These are phyloP conservation scores for Enteromius mattozi DNA, from an alignment of 2,797 vertebrate genomes.

Conservation along the genomic window DNA sequence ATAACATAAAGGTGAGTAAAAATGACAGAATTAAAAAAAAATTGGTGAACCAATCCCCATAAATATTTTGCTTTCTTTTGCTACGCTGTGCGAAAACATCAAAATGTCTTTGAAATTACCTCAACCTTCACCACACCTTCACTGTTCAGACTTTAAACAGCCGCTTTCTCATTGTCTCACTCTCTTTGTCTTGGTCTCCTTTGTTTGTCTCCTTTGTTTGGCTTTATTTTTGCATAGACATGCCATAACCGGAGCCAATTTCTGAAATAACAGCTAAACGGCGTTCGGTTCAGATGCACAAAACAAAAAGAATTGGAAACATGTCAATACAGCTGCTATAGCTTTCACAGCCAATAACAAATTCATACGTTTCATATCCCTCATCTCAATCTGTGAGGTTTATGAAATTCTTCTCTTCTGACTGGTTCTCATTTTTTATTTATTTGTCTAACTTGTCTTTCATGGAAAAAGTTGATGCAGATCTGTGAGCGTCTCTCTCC, in stretches of 20 bases:
- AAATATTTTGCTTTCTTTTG: background rate
- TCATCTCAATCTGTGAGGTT: constrained; percentile 23
- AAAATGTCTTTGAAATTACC: constrained; percentile 7
- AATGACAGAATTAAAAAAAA: background rate
- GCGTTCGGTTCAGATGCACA: constrained; percentile 1
- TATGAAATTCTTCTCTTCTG: constrained; percentile 12
- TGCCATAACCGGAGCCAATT: constrained; percentile 1
- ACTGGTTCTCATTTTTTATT: constrained; percentile 36
- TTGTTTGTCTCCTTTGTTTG: constrained; percentile 32
- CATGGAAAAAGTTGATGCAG: constrained; percentile 58
- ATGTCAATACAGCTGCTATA: constrained; percentile 32
- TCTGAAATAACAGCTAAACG: constrained; percentile 25
- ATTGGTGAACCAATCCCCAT: background rate
- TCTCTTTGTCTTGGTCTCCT: constrained; percentile 12
- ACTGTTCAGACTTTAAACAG: background rate
- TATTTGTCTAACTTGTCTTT: constrained; percentile 67
- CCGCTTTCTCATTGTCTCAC: background rate
- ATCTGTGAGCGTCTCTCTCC: constrained; percentile 64
- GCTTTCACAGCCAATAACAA: constrained; percentile 33
- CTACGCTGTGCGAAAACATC: background rate
- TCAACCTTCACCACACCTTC: constrained; percentile 8
- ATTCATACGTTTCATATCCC: constrained; percentile 1
- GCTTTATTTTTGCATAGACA: constrained; percentile 11
- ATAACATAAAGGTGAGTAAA: background rate
- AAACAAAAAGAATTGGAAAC: constrained; percentile 32